Base-by-base conservation (phyloP, 1,140 invertebrate genomes). In the Zaprionus ghesquierei region DNA sequence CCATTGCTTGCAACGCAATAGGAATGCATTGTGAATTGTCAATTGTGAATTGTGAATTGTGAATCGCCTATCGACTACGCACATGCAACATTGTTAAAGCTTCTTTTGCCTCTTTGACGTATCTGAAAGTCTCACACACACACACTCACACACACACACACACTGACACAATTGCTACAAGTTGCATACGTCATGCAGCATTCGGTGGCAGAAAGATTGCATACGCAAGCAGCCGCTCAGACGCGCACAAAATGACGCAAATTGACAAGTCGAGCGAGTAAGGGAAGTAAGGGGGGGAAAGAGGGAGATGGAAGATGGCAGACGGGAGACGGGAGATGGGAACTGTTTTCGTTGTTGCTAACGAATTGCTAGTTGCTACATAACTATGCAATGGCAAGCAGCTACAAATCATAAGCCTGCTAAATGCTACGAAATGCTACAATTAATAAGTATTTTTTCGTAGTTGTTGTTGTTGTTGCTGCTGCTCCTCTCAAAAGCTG, bases 371-470 rank as follows among this genome's bases (percentile, higher is more conserved):
- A 46, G 0, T 50, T 50, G 10, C 35, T 46, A 29, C 10, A 22
- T 44, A 41, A 41, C 35, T 20, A 50, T 2, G 10, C 29, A 15
- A 54, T 4, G 33, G 41, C 71, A 74, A 74, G 65, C 66, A 74
- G 64, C 71, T 74, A 74, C 66, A 74, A 74, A 69, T 74, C 23
- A 74, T 59, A 74, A 62, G 23, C 41, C 41, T 51, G 29, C 38
- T 62, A 46, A 66, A 61, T 61, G 20, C 56, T 53, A 53, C 18
- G 27, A 41, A 41, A 18, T 41, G 15, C 35, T 41, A 15, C 66
- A 33, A 35, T 60, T 66, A 66, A 20, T 41, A 15, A 15, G 35
- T 41, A 38, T 41, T 41, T 15, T 33, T 33, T 60, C 49, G 38
- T 50, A 29, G 25, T 22, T 59, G 13, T 18, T 25, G 35, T n/a